A percentile compares a stretch with the other conserved stretches of the same genome.
Conservation (phyloP, 2,797 vertebrate genomes). For the Delichon dasypus region DNA sequence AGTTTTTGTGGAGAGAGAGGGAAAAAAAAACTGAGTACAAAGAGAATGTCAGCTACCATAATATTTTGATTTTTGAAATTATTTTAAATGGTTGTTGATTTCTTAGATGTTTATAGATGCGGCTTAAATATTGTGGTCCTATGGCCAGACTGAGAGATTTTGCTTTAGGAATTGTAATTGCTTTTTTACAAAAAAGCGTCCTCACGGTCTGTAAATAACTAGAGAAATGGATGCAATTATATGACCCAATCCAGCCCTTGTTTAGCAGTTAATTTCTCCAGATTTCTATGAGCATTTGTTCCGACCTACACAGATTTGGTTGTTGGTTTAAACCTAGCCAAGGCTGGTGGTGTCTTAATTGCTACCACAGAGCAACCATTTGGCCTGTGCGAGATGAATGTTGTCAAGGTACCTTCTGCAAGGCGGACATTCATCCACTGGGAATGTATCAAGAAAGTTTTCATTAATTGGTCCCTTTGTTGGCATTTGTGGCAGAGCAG, state of each 20-base stretch:
- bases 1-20: neutral
- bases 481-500: slow-evolving; percentile 55
- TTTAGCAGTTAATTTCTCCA: slow-evolving; percentile 39
- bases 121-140: neutral
- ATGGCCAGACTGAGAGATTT: neutral
- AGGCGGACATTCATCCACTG: slow-evolving; percentile 65
- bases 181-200: neutral
- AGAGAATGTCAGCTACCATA: neutral
- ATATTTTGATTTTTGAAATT: neutral
- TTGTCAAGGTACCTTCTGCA: slow-evolving; percentile 70
- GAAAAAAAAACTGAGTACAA: neutral
- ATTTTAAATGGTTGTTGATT: neutral
- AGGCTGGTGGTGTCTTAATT: slow-evolving; percentile 68
- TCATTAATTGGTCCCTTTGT: slow-evolving; percentile 72
- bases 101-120: neutral
- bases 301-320: slow-evolving; percentile 46
- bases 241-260: neutral
- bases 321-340: slow-evolving; percentile 64
- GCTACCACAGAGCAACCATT: slow-evolving; percentile 64
- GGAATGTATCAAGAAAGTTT: slow-evolving; percentile 69
- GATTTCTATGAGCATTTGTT: slow-evolving; percentile 52
- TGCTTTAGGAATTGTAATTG: neutral
- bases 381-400: slow-evolving; percentile 49
- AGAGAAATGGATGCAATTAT: neutral
- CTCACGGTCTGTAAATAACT: neutral